Base-by-base conservation (phyloP, 2,888 invertebrate genomes). In the Lutraria lutraria region DNA sequence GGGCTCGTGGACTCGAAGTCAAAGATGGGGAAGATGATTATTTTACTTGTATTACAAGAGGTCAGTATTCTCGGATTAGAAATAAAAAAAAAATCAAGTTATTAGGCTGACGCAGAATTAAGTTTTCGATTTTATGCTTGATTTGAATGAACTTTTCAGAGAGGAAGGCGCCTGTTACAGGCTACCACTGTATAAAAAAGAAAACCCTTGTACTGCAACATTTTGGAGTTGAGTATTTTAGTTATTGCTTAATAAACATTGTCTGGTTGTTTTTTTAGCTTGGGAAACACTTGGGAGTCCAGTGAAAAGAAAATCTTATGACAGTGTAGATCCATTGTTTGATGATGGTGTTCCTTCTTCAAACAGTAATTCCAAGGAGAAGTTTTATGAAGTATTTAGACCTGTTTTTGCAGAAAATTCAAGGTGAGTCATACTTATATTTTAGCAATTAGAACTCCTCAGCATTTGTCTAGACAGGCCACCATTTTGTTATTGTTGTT, bases 1-100 rank as follows among this genome's bases (percentile, higher is more conserved):
- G 96, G 86, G 99, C 99, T 4, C 98, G 99, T 96, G 98, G 98
- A 93, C 98, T 99, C 60, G 97, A 98, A 91, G 98, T 98, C 6
- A 95, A 96, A 81, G 99, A 99, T 94, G 98, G 99, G 95, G 97
- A 97, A 87, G 96, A 96, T 92, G 99, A 99, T 97, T 99, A 99
- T 97, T 99, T 99, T 97, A 99, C 99, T 0, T 99, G 99, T 96
- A 99, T 99, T 94, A 99, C 99, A 0, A 98, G 98, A 97, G 97
- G 97, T 97, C 92, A 29, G 21, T 83, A 43, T 43, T 43, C 8
- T 43, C 4, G 43, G 4, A 4, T 43, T 43, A 43, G 2, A 4
- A 8, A 43, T 43, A 43, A 43, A n/a, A n/a, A n/a, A n/a, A n/a
- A n/a, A n/a, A n/a, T n/a, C n/a, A n/a, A n/a, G n/a, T n/a, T n/a